A percentile compares a stretch with the other conserved stretches of the same genome.
Evolutionary conservation across 2,888 invertebrate species (phyloP).

Genomic region (Stenurella melanura): DNA sequence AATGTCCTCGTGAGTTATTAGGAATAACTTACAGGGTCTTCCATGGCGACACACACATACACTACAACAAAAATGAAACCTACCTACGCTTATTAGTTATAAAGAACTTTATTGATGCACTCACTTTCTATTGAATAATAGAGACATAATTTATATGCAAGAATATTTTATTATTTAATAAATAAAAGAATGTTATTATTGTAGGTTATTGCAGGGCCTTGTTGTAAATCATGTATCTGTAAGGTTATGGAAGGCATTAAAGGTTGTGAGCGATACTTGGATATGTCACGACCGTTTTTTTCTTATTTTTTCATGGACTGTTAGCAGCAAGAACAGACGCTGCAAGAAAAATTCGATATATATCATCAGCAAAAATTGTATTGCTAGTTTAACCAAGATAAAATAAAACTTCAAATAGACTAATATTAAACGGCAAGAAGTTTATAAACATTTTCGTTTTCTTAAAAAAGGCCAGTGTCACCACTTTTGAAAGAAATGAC

Average conservation of each 20-base stretch:
- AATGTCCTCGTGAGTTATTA: constrained; percentile 37
- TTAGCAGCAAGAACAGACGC: background rate
- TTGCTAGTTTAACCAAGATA: no score
- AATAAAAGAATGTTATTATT: constrained; percentile 22
- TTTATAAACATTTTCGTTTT: no score
- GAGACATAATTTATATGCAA: constrained; percentile 33
- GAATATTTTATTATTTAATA: constrained; percentile 33
- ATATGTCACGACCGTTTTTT: background rate
- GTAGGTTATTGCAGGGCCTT: constrained; percentile 10
- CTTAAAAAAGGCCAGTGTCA: no score
- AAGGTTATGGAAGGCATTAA: constrained; percentile 5
- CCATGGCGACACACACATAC: constrained; percentile 2
- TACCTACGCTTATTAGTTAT: constrained; percentile 41
- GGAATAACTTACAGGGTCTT: constrained; percentile 38
- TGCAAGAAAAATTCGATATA: no score
- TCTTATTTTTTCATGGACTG: background rate
- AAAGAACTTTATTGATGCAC: constrained; percentile 33
- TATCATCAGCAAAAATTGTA: no score
- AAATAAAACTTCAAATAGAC: no score
- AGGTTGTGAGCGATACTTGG: constrained; percentile 8
- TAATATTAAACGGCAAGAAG: no score
- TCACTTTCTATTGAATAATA: constrained; percentile 37
- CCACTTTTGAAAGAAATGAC: no score
- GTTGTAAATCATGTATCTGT: constrained; percentile 32
- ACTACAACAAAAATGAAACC: constrained; percentile 27